Conservation (phyloP, 2,888 invertebrate species). For the Drosophila mulleri region DNA sequence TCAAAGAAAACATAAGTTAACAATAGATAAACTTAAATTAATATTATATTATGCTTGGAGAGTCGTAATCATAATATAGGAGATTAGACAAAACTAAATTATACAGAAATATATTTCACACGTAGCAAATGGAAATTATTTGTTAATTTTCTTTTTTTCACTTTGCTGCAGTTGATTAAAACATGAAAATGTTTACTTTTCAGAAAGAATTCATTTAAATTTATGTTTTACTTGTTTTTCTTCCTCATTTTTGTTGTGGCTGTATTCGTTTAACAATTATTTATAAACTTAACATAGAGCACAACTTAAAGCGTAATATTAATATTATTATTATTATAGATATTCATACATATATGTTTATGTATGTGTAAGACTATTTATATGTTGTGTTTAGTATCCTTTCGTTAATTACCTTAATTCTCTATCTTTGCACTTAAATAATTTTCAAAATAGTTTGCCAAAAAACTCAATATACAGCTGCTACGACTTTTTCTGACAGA, state of each 20-base stretch:
- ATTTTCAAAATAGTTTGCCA: conserved; percentile 28
- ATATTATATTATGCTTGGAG: conserved; percentile 12
- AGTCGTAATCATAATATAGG: conserved; percentile 12
- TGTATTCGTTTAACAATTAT: conserved; percentile 41
- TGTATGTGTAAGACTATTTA: conserved; percentile 29
- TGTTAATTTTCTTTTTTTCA: conserved; percentile 1
- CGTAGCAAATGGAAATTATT: neutral
- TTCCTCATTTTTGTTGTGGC: conserved; percentile 7
- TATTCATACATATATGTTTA: conserved; percentile 1
- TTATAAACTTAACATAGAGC: conserved; percentile 61
- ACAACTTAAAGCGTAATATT: conserved; percentile 57
- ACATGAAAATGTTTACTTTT: neutral
- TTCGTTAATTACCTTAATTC: conserved; percentile 26
- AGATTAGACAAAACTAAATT: conserved; percentile 22
- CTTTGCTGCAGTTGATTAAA: neutral
- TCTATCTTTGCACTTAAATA: conserved; percentile 53
- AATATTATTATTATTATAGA: conserved; percentile 8
- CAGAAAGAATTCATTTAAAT: conserved; percentile 20
- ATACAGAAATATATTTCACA: neutral
- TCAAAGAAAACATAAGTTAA: conserved; percentile 45
- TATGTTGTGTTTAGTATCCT: conserved; percentile 26
- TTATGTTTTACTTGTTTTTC: conserved; percentile 11
- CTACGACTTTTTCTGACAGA: conserved; percentile 2
- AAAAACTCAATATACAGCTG: conserved; percentile 15
- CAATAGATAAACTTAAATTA: conserved; percentile 32